Conservation (phyloP, 1,140 invertebrate species). For the Adelges cooleyi region DNA sequence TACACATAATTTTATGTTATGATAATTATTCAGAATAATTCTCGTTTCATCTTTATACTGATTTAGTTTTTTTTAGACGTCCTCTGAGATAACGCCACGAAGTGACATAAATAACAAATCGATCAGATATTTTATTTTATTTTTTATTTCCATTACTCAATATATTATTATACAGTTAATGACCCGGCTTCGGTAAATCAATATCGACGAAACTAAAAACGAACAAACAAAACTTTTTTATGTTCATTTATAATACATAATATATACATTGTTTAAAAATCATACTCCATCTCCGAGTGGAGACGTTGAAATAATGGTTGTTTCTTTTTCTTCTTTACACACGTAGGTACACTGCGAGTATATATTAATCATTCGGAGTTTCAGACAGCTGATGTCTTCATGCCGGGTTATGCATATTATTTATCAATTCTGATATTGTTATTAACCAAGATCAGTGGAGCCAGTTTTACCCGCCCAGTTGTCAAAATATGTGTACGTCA, state of each 20-base stretch:
- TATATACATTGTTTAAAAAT: not conserved
- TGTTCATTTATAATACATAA: not conserved
- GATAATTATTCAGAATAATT: too few species aligned
- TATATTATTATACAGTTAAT: too few species aligned
- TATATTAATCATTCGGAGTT: slow-evolving; percentile 9
- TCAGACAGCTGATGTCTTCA: slow-evolving; percentile 24
- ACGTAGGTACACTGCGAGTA: too few species aligned
- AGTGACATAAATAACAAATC: slow-evolving; percentile 5
- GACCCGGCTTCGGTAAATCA: not conserved
- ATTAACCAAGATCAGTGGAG: slow-evolving; percentile 19
- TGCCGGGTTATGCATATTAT: slow-evolving; percentile 15
- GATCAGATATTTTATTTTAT: not conserved
- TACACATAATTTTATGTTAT: too few species aligned
- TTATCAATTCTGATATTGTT: slow-evolving; percentile 27
- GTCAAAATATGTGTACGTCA: slow-evolving; percentile 20
- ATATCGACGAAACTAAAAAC: not conserved
- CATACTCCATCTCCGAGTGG: not conserved
- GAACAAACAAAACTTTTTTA: not conserved
- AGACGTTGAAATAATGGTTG: slow-evolving; percentile 1
- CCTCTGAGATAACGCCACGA: not conserved
- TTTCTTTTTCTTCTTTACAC: too few species aligned
- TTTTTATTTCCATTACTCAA: too few species aligned
- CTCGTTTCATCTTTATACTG: too few species aligned
- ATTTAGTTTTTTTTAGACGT: not conserved
- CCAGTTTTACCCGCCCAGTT: slow-evolving; percentile 15